These are phyloP conservation scores for Mechanitis mazaeus DNA, from an alignment of 2,888 invertebrate genomes.

Conservation along the genomic window DNA sequence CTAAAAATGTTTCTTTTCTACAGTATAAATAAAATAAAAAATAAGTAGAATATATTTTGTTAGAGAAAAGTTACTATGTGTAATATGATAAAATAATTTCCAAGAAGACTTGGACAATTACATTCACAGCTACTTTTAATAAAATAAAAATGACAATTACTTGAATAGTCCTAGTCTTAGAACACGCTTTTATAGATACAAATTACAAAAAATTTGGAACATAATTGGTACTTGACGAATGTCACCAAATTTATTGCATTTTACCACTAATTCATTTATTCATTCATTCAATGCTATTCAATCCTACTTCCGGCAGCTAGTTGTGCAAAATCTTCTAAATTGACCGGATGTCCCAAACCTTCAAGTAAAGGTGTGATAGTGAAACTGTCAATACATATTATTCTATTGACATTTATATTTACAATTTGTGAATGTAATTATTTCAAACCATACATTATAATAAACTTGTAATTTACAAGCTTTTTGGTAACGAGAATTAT, in stretches of 20 bases:
- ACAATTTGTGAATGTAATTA: neutral
- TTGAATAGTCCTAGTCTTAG: neutral
- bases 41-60: no score
- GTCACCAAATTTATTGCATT: slow-evolving; percentile 18
- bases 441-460: no score
- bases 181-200: neutral
- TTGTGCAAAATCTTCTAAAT: slow-evolving; percentile 43
- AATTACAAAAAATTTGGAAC: slow-evolving; percentile 4
- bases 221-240: slow-evolving; percentile 13
- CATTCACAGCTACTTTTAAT: neutral
- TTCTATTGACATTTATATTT: neutral
- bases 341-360: slow-evolving; percentile 43
- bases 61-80: no score
- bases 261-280: slow-evolving; percentile 26
- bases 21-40: no score
- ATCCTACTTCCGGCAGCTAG: slow-evolving; percentile 28
- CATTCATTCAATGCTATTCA: slow-evolving; percentile 36
- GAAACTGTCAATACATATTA: slow-evolving; percentile 1
- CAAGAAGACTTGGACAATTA: neutral
- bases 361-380: slow-evolving; percentile 15
- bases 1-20: no score
- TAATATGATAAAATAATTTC: no score
- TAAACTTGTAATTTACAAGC: no score
- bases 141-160: neutral
- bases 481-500: no score